Base-by-base conservation (phyloP, 2,113 vertebrate species). In the Equus quagga region DNA sequence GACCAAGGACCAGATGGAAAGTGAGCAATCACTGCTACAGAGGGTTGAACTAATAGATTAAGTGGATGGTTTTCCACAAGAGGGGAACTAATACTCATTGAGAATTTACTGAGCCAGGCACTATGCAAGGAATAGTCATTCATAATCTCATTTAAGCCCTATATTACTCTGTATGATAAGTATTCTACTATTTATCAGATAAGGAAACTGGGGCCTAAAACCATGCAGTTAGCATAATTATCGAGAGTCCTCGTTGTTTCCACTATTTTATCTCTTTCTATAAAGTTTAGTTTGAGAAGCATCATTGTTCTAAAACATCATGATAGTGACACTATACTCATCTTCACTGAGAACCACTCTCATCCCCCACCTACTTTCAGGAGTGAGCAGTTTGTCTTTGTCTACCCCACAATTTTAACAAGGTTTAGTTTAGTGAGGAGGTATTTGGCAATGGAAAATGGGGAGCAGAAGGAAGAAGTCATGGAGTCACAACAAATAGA, bases 341-440 rank as follows among this genome's bases (percentile, higher is more conserved):
- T 82, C 8, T 4, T 84, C 46, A 94, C 67, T 72, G 28, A 96
- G 24, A 91, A 64, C 9, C 24, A 84, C 49, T 80, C 31, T 36
- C 31, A 9, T 49, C 31, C 7, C n/a, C 31, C 69, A 41, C 14
- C 26, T 56, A 44, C 62, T 76, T 69, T 33, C 12, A 67, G 46
- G 2, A 92, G 15, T 21, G 49, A 96, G 82, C 33, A 85, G 14
- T 69, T 51, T 58, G 11, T 85, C 54, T 89, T 88, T 94, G 44
- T 67, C 60, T 69, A 56, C 21, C 10, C 91, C 41, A 79, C 41
- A 95, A 41, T 62, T 89, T 97, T 81, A 89, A 96, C 31, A 89
- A 91, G 78, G 51, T 13, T 96, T 90, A 70, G 28, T 90, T 83
- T 93, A 88, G 33, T 67, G 54, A 97, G 54, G 24, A 96, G n/a